Evolutionary conservation across 1,140 invertebrate species (phyloP).

Genomic region (Piezodorus guildinii): DNA sequence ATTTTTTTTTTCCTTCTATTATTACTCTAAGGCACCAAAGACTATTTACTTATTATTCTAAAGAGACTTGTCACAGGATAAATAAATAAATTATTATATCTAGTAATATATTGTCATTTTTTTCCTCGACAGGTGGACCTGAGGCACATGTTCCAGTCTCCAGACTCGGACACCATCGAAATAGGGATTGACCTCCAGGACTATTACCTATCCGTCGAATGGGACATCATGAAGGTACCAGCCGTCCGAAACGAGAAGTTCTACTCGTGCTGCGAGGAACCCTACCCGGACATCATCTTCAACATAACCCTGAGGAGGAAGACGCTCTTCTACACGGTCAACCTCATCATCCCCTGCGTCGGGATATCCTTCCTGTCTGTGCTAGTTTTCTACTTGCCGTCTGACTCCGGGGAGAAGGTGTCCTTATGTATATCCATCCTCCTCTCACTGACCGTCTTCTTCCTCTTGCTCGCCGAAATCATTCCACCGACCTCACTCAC

Average conservation of each 20-base stretch:
- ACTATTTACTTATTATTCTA: too few relatives aligned
- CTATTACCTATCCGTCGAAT: constrained; percentile 92
- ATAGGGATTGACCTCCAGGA: constrained; percentile 86
- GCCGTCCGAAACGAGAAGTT: constrained; percentile 80
- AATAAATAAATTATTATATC: too few relatives aligned
- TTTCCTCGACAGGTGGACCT: constrained; percentile 65
- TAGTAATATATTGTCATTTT: not conserved
- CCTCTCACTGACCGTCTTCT: constrained; percentile 97
- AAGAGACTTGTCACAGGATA: too few relatives aligned
- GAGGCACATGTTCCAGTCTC: constrained; percentile 75
- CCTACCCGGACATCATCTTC: constrained; percentile 92
- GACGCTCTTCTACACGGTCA: constrained; percentile 89
- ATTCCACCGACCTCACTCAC: constrained; percentile 98
- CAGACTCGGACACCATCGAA: constrained; percentile 66
- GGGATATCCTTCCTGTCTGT: constrained; percentile 95
- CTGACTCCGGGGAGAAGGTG: constrained; percentile 93
- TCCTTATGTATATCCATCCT: constrained; percentile 97
- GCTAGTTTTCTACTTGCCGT: constrained; percentile 96
- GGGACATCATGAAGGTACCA: constrained; percentile 91
- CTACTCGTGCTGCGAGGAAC: constrained; percentile 79
- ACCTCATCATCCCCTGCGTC: constrained; percentile 91
- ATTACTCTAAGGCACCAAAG: too few relatives aligned
- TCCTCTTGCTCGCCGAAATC: constrained; percentile 92
- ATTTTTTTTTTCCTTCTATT: too few relatives aligned
- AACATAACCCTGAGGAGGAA: constrained; percentile 92